Evolutionary conservation across 2,888 invertebrate genomes (phyloP).

Genomic region (Osmoderma eremita): DNA sequence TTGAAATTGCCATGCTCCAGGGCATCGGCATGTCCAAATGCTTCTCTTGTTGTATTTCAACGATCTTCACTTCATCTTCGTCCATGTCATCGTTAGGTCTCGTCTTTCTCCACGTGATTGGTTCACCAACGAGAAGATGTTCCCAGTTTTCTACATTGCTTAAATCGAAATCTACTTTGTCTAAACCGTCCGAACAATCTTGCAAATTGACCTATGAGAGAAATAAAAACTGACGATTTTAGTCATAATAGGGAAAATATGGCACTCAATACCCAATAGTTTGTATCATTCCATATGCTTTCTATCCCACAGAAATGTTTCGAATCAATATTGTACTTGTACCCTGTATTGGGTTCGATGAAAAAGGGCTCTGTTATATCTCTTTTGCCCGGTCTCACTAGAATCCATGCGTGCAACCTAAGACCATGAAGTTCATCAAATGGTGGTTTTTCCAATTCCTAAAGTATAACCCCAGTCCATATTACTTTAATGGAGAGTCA

Average conservation of each 20-base stretch:
- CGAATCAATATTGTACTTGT: slow-evolving; percentile 67
- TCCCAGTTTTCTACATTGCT: slow-evolving; percentile 74
- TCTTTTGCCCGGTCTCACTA: slow-evolving; percentile 70
- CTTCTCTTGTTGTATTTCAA: slow-evolving; percentile 69
- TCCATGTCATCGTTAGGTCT: slow-evolving; percentile 62
- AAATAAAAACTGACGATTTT: neutral
- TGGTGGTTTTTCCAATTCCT: slow-evolving; percentile 74
- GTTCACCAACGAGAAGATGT: slow-evolving; percentile 78
- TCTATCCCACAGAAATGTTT: slow-evolving; percentile 80
- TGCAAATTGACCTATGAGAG: slow-evolving; percentile 71
- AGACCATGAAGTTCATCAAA: slow-evolving; percentile 74
- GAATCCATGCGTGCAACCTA: slow-evolving; percentile 86
- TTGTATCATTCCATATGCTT: slow-evolving; percentile 85
- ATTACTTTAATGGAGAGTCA: too few relatives aligned
- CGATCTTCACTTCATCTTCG: slow-evolving; percentile 66
- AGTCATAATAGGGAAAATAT: neutral
- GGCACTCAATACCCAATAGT: slow-evolving; percentile 76
- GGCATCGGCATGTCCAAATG: slow-evolving; percentile 80
- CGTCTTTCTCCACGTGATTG: slow-evolving; percentile 63
- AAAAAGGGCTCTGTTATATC: slow-evolving; percentile 77
- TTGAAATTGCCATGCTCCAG: slow-evolving; percentile 77
- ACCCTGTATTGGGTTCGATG: slow-evolving; percentile 86
- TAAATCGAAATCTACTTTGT: slow-evolving; percentile 72
- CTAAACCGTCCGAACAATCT: slow-evolving; percentile 65
- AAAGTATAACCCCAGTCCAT: slow-evolving; percentile 1